Percentiles rank a stretch among this genome's conserved stretches.
phyloP scores from a whole-genome alignment of 2,797 vertebrate genomes.

The Garrulus glandarius region DNA sequence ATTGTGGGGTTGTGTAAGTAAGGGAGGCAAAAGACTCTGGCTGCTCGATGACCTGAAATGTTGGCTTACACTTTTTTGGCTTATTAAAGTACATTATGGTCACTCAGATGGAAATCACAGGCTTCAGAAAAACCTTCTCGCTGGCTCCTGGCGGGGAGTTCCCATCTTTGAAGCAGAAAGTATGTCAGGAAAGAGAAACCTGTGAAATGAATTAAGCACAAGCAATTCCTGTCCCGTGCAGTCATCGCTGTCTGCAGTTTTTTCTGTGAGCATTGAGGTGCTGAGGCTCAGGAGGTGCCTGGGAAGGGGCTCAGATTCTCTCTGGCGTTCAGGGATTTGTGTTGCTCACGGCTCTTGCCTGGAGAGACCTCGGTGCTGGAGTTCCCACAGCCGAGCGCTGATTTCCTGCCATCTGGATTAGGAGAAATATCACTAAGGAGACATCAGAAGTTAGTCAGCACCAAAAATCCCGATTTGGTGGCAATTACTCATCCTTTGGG shows the following conservation, averaged over 20 bases:
- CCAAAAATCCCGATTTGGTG: background rate
- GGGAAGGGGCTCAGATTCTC: background rate
- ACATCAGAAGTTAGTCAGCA: conserved; percentile 13
- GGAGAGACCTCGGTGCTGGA: background rate
- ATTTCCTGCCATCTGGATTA: conserved; percentile 15
- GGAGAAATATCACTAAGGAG: conserved; percentile 4
- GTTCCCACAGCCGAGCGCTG: background rate
- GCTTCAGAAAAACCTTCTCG: conserved; percentile 2
- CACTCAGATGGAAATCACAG: conserved; percentile 46
- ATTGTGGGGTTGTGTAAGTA: background rate
- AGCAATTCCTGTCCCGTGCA: background rate
- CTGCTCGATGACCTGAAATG: background rate
- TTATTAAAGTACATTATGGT: conserved; percentile 1
- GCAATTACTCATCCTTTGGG: conserved; percentile 31
- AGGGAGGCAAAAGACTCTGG: background rate
- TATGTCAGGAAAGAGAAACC: background rate
- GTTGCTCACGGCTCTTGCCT: background rate
- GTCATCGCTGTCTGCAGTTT: background rate
- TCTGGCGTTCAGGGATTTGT: background rate
- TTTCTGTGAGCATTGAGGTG: background rate
- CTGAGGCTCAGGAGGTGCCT: rapidly evolving
- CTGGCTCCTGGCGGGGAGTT: background rate
- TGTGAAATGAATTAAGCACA: background rate
- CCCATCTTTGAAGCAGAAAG: conserved; percentile 14
- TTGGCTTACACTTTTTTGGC: background rate